Percentiles rank a stretch among this genome's conserved stretches.
Evolutionary conservation across 2,888 invertebrate genomes (phyloP).

Genomic region (Resseliella maxima): DNA sequence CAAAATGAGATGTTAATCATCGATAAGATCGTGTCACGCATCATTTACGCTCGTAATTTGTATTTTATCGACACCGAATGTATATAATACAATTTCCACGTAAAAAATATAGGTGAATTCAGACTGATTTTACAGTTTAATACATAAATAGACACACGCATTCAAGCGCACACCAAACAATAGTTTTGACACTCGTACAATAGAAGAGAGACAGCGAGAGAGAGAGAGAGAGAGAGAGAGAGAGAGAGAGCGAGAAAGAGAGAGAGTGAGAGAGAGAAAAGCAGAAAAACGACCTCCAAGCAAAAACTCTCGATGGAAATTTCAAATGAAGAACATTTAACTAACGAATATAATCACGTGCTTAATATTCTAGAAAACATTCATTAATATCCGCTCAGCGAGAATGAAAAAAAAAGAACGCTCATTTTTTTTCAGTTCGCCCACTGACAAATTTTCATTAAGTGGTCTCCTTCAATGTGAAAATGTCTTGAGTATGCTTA

Average conservation of each 20-base stretch:
- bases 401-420: too few species aligned
- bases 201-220: too few species aligned
- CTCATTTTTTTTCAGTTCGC: neutral
- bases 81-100: neutral
- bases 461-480: neutral
- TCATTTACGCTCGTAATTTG: neutral
- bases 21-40: neutral
- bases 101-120: too few species aligned
- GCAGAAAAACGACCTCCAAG: too few species aligned
- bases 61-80: neutral
- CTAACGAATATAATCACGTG: neutral
- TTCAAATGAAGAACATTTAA: neutral
- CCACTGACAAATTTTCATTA: neutral
- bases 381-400: neutral
- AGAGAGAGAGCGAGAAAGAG: too few species aligned
- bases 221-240: too few species aligned
- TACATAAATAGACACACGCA: too few species aligned
- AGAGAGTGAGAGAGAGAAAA: too few species aligned
- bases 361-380: neutral
- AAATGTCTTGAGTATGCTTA: neutral
- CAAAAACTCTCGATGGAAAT: too few species aligned
- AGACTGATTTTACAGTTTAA: neutral
- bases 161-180: neutral
- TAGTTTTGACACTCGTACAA: too few species aligned
- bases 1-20: slow-evolving; percentile 10